Conservation (phyloP, 2,797 vertebrate species). For the Myiothlypis coronata region DNA sequence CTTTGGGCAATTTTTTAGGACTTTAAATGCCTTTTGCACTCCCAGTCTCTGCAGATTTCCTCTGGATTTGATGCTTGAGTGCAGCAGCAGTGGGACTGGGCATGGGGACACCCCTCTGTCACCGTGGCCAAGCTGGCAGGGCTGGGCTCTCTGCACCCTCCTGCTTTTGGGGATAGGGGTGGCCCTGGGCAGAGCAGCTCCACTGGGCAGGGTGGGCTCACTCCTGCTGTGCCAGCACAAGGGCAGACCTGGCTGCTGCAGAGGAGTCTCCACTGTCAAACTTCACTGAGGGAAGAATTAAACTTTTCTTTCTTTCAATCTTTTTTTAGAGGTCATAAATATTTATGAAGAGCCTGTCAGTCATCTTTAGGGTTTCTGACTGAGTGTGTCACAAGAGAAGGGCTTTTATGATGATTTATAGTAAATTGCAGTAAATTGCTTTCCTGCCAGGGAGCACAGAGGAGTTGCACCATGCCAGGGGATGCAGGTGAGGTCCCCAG, state of each 20-base stretch:
- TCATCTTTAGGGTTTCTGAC: conserved; percentile 69
- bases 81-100: background rate
- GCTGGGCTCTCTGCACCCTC: background rate
- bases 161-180: no score
- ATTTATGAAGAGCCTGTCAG: conserved; percentile 64
- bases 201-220: background rate
- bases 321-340: conserved; percentile 66
- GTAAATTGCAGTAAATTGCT: conserved; percentile 67
- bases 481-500: background rate
- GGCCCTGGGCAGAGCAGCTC: background rate
- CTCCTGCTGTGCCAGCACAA: background rate
- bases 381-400: conserved; percentile 65
- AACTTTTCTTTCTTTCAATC: conserved; percentile 48
- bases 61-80: background rate
- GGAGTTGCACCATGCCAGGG: background rate
- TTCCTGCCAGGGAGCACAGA: conserved; percentile 55
- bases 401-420: conserved; percentile 59
- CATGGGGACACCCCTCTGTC: background rate
- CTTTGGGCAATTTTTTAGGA: background rate
- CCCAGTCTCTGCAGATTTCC: accelerated
- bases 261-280: background rate
- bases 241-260: background rate
- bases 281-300: background rate
- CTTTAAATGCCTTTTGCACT: background rate
- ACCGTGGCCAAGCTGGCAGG: accelerated